A percentile compares a stretch with the other conserved stretches of the same genome.
These are phyloP conservation scores for Dicycla oo DNA, from an alignment of 2,888 invertebrate genomes.

Conservation along the genomic window DNA sequence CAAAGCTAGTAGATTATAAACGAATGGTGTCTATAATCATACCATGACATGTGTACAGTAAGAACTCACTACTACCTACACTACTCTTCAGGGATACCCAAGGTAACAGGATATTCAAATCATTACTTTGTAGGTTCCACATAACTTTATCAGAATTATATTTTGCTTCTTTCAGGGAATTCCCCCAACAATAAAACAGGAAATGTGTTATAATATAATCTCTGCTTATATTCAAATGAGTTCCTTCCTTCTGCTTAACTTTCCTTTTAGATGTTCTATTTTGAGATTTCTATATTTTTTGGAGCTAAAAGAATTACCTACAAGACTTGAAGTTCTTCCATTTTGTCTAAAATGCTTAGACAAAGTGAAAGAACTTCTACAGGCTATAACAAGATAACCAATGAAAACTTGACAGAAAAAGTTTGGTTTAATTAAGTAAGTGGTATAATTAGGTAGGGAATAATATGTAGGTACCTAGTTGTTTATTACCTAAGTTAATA, in stretches of 20 bases:
- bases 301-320: neutral
- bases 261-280: neutral
- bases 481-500: no score
- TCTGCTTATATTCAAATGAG: neutral
- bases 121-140: slow-evolving; percentile 5
- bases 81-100: neutral
- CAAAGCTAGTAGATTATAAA: no score
- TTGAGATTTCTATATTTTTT: neutral
- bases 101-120: neutral
- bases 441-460: no score
- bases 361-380: no score
- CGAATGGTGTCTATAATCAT: no score
- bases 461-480: no score
- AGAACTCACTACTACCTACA: no score
- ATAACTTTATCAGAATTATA: neutral
- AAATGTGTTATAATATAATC: neutral
- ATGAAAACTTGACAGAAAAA: neutral
- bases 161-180: neutral
- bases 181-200: neutral
- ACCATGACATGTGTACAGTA: no score
- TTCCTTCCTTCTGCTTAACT: neutral
- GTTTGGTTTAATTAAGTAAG: no score
- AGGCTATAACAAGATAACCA: no score
- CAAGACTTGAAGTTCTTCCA: no score
- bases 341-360: neutral